phyloP scores from a whole-genome alignment of 2,113 vertebrate species.

The Cyprinodon variegatus region DNA sequence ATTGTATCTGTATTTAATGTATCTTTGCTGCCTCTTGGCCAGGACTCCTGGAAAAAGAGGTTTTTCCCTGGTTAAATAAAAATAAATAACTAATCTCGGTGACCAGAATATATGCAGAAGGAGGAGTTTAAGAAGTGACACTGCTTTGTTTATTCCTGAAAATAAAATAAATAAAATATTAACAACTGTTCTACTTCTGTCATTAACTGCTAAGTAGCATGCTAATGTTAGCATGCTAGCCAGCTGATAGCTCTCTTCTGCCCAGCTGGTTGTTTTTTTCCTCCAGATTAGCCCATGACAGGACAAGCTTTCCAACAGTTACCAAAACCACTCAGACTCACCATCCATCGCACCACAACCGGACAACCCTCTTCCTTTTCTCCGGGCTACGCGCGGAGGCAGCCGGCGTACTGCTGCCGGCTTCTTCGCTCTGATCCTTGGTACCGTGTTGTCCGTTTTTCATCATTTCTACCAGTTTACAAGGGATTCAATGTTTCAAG shows the following conservation, averaged over 20 bases:
- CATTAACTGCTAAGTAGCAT: constrained; percentile 7
- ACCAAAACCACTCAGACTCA: constrained; percentile 68
- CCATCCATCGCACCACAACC: constrained; percentile 96
- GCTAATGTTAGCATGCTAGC: constrained; percentile 57
- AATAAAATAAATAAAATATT: neutral
- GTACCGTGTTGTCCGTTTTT: constrained; percentile 82
- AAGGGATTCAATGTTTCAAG: neutral
- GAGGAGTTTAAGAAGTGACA: too few species aligned
- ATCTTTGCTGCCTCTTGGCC: too few species aligned
- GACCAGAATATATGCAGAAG: neutral
- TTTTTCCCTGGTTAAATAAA: too few species aligned
- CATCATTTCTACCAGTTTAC: constrained; percentile 77
- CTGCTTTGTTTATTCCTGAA: neutral
- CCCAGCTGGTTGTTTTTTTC: too few species aligned
- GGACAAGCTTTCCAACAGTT: too few species aligned
- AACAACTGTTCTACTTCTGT: neutral
- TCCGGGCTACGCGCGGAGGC: constrained; percentile 61
- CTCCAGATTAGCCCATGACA: too few species aligned
- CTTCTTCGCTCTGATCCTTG: constrained; percentile 24
- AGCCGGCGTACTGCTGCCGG: constrained; percentile 26
- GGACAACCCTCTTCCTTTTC: constrained; percentile 81
- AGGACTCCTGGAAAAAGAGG: too few species aligned
- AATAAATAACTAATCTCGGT: neutral
- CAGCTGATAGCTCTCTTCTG: too few species aligned
- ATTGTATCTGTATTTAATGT: too few species aligned